These are phyloP conservation scores for Sylvicola cinctus DNA, from an alignment of 2,888 invertebrate genomes.

Conservation along the genomic window DNA sequence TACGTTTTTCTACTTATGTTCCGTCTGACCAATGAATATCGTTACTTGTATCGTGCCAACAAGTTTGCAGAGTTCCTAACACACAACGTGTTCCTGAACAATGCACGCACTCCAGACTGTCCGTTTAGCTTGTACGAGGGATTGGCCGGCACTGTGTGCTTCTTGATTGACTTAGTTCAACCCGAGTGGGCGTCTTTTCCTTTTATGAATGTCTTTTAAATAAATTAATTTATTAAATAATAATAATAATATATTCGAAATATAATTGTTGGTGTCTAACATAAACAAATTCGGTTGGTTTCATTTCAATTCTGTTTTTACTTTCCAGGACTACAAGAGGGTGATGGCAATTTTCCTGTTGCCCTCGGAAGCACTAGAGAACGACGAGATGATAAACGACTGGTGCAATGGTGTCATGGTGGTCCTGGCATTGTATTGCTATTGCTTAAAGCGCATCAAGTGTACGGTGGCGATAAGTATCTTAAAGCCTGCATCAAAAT, in stretches of 20 bases:
- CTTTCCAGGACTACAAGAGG: conserved; percentile 34
- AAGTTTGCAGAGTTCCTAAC: conserved; percentile 58
- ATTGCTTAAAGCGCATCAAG: conserved; percentile 57
- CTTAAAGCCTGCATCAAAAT: conserved; percentile 42
- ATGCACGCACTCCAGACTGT: conserved; percentile 55
- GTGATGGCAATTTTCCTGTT: conserved; percentile 54
- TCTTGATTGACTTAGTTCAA: conserved; percentile 48
- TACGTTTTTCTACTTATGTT: conserved; percentile 60
- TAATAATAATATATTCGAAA: conserved; percentile 12
- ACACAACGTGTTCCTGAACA: conserved; percentile 37
- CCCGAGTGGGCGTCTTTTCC: conserved; percentile 63
- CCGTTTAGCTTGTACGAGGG: conserved; percentile 77
- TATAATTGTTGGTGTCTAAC: not conserved
- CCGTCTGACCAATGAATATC: conserved; percentile 46
- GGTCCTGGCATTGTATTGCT: conserved; percentile 64
- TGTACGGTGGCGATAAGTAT: conserved; percentile 54
- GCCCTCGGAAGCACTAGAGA: conserved; percentile 40
- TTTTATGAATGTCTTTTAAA: conserved; percentile 39
- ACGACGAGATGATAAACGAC: conserved; percentile 33
- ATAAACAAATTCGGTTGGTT: too few relatives aligned
- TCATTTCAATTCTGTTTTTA: too few relatives aligned
- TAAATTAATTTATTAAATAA: conserved; percentile 1
- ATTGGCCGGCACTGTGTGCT: conserved; percentile 68
- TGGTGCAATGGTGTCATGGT: conserved; percentile 85
- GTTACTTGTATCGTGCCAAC: conserved; percentile 51